Evolutionary conservation across 2,797 vertebrate genomes (phyloP).

Genomic region (Scomberomorus guttatus): DNA sequence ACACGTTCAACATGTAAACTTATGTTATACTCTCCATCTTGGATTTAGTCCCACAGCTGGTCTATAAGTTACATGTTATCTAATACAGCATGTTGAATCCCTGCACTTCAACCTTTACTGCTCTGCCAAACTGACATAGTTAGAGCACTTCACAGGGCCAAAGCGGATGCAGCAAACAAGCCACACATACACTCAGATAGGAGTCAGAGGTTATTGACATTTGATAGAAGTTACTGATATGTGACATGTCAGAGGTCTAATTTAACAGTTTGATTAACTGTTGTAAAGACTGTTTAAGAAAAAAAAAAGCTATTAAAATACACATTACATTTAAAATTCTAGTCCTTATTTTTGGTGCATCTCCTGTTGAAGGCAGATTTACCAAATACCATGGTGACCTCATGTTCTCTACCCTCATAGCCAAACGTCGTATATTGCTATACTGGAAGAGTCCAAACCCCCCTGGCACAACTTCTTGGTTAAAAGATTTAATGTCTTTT

Average conservation of each 20-base stretch:
- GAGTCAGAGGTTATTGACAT: background rate
- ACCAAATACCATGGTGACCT: no score
- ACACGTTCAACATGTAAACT: background rate
- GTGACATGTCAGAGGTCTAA: no score
- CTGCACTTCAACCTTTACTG: slow-evolving; percentile 50
- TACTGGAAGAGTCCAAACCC: no score
- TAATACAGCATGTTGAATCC: background rate
- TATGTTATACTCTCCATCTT: background rate
- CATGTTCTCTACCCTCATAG: no score
- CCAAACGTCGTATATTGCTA: no score
- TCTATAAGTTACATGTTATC: slow-evolving; percentile 25
- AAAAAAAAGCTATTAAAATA: background rate
- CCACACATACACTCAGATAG: background rate
- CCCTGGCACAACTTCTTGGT: no score
- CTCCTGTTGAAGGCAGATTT: no score
- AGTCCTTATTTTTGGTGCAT: no score
- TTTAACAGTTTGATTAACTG: no score
- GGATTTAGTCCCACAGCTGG: slow-evolving; percentile 1
- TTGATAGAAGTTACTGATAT: background rate
- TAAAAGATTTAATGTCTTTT: no score
- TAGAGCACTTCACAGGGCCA: background rate
- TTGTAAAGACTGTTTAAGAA: no score
- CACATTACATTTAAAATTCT: background rate
- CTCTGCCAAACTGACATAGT: slow-evolving; percentile 38
- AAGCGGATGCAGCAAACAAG: background rate